Conservation (phyloP, 2,797 vertebrate species). For the Miichthys miiuy region DNA sequence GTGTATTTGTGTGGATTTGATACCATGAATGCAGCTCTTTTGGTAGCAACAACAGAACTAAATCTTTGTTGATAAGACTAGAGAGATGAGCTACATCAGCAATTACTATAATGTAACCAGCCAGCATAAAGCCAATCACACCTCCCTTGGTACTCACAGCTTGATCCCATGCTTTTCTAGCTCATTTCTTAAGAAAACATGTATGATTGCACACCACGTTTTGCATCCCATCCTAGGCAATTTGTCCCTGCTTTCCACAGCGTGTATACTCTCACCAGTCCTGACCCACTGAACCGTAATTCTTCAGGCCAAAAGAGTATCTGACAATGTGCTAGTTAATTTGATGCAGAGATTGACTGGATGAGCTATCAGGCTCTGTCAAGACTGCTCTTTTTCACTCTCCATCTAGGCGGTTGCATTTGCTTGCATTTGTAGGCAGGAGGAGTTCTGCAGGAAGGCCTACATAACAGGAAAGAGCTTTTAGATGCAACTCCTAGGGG, state of each 20-base stretch:
- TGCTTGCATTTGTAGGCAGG: conserved; percentile 72
- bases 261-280: conserved; percentile 18
- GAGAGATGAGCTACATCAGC: conserved; percentile 68
- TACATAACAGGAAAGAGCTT: conserved; percentile 72
- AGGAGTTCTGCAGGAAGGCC: conserved; percentile 63
- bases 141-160: conserved; percentile 53
- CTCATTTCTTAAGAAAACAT: conserved; percentile 62
- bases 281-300: conserved; percentile 43
- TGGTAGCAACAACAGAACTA: conserved; percentile 50
- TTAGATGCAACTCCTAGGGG: conserved; percentile 68
- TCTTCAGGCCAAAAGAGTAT: conserved; percentile 55
- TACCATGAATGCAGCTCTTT: conserved; percentile 46
- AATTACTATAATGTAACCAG: conserved; percentile 60
- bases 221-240: conserved; percentile 48
- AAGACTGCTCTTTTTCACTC: conserved; percentile 55
- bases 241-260: conserved; percentile 33
- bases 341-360: conserved; percentile 66
- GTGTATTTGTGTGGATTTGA: conserved; percentile 50
- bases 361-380: conserved; percentile 70
- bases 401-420: conserved; percentile 50
- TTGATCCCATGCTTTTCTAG: conserved; percentile 64
- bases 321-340: conserved; percentile 70
- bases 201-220: conserved; percentile 56
- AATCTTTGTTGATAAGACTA: conserved; percentile 59
- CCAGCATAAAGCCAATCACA: conserved; percentile 65